Evolutionary conservation across 2,113 vertebrate species (phyloP), one percentile per base, ranked within the genome.

Genomic region (Balaenoptera acutorostrata): DNA sequence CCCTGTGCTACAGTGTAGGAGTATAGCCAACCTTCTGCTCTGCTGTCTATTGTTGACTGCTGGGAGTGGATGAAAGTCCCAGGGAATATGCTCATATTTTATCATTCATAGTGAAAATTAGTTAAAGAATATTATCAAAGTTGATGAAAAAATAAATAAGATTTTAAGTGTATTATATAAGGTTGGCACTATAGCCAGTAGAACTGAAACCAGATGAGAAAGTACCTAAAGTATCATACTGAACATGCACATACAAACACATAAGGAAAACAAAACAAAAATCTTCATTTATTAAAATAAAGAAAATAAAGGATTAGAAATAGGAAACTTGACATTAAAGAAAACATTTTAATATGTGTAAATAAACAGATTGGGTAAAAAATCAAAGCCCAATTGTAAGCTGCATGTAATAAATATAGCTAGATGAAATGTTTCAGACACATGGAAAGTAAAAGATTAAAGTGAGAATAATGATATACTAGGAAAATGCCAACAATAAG

Each of bases 401-500:
- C 27, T 39, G 0, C 29, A 12, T 92, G 68, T 85, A 77, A 59
- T 66, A 87, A 84, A 75, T 49, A 0, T 80, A 97, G 27, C 33
- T 91, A 93, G 87, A 90, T 55, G 78, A 96, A 80, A 87, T 63
- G 4, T 94, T 93, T 94, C 27, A 85, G 10, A 80, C 18, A 61
- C 11, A 0, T 18, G 6, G 36, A 85, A 96, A 63, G 3, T 29
- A 29, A 81, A 94, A 92, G 52, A 44, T 12, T 68, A 88, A 71
- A 66, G 20, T 74, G 27, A 59, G 6, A 88, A 78, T 3, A 85
- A 86, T 82, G 11, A 83, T 4, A 66, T n/a, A 68, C 11, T 14
- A 80, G 25, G 12, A 59, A 93, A 87, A 55, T 84, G 23, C 0
- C 75, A 91, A 49, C 29, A 69, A 9, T 49, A 74, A 81, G 36